Evolutionary conservation across 2,113 vertebrate species (phyloP).

Genomic region (Triplophysa siluroides): DNA sequence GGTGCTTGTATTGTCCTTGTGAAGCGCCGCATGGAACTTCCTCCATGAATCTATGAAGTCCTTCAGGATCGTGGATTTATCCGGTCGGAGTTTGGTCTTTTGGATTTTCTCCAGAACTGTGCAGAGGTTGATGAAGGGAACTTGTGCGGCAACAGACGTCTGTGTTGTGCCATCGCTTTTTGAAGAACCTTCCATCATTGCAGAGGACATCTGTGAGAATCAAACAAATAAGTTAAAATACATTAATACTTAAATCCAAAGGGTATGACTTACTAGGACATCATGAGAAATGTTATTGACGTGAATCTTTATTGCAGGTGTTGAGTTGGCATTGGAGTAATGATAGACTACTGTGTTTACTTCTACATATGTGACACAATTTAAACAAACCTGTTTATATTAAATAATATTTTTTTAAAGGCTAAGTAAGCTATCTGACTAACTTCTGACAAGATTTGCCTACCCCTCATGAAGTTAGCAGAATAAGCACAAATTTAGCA

Average conservation of each 20-base stretch:
- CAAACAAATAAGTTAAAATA: background rate
- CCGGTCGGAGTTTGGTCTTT: slow-evolving; percentile 80
- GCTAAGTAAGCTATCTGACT: too few species aligned
- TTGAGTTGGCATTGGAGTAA: too few species aligned
- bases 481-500: too few species aligned
- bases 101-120: slow-evolving; percentile 89
- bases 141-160: slow-evolving; percentile 81
- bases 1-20: slow-evolving; percentile 80
- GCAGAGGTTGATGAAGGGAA: slow-evolving; percentile 91
- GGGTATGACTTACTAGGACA: background rate
- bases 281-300: background rate
- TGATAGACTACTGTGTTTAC: too few species aligned
- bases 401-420: too few species aligned
- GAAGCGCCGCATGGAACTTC: slow-evolving; percentile 86
- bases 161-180: slow-evolving; percentile 49
- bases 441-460: too few species aligned
- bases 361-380: too few species aligned
- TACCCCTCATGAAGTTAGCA: too few species aligned
- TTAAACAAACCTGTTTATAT: too few species aligned
- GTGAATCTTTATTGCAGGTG: too few species aligned
- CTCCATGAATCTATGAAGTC: slow-evolving; percentile 94
- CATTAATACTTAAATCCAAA: background rate
- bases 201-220: background rate
- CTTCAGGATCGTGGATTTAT: slow-evolving; percentile 83
- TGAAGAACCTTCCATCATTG: slow-evolving; percentile 66